These are phyloP conservation scores for Ganaspis sp. DNA, from an alignment of 1,140 invertebrate genomes.

Conservation along the genomic window DNA sequence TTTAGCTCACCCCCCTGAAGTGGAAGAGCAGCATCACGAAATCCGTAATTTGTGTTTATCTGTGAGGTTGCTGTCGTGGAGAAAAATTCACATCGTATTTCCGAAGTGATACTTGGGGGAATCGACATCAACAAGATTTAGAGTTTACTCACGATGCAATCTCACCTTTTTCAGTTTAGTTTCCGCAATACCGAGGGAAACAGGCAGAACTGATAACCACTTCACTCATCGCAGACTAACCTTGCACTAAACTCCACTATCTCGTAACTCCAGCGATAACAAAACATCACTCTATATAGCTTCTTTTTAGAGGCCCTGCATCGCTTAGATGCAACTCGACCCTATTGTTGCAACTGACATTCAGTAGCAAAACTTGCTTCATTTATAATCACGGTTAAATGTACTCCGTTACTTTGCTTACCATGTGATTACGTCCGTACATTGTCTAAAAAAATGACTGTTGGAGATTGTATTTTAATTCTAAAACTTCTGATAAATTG, in stretches of 20 bases:
- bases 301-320: slow-evolving; percentile 59
- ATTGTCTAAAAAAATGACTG: too few relatives aligned
- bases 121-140: background rate
- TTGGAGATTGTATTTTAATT: too few relatives aligned
- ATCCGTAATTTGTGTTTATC: background rate
- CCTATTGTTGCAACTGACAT: slow-evolving; percentile 53
- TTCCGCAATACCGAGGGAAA: slow-evolving; percentile 53
- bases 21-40: background rate
- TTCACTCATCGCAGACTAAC: slow-evolving; percentile 73
- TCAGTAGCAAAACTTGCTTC: slow-evolving; percentile 17
- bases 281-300: slow-evolving; percentile 59
- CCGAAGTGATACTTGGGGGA: background rate
- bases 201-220: slow-evolving; percentile 58
- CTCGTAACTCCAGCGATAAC: slow-evolving; percentile 64
- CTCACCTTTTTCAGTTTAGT: slow-evolving; percentile 7
- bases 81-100: background rate
- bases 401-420: too few relatives aligned
- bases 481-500: too few relatives aligned
- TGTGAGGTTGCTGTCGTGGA: background rate
- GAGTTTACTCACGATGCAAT: slow-evolving; percentile 11
- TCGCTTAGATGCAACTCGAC: slow-evolving; percentile 52
- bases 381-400: slow-evolving; percentile 46
- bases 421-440: too few relatives aligned
- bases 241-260: slow-evolving; percentile 72
- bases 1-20: background rate